Conservation (phyloP, 2,113 vertebrate genomes). For the Thomomys bottae region DNA sequence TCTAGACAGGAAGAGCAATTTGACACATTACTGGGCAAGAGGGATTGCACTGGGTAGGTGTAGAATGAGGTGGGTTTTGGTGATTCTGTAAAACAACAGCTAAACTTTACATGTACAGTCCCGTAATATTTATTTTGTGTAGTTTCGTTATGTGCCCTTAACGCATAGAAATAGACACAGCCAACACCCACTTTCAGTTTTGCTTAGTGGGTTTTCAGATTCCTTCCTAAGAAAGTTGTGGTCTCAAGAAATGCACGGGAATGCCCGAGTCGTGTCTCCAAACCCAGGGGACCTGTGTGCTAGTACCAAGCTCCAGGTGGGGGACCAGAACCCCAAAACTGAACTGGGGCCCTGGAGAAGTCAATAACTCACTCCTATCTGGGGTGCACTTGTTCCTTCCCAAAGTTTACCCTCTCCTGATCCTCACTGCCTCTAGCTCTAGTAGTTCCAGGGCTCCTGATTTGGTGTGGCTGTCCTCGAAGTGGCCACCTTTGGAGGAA, state of each 20-base stretch:
- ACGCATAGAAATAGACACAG: background rate
- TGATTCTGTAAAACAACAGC: conserved; percentile 4
- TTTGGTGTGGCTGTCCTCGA: background rate
- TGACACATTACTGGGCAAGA: background rate
- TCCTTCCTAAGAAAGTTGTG: background rate
- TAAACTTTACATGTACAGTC: background rate
- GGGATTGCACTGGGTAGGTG: background rate
- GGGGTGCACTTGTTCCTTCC: background rate
- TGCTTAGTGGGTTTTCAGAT: conserved; percentile 34
- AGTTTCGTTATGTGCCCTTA: conserved; percentile 24
- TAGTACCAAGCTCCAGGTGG: background rate
- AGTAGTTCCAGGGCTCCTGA: background rate
- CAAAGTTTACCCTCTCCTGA: background rate
- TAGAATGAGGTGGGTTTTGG: background rate
- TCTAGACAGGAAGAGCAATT: background rate
- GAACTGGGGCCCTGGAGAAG: background rate
- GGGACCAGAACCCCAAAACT: background rate
- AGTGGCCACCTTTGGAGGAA: background rate
- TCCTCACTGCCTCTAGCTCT: background rate
- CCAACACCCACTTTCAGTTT: background rate
- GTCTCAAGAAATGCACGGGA: too few species aligned
- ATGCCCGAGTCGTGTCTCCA: background rate
- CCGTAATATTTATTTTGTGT: background rate
- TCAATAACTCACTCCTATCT: background rate
- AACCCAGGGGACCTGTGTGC: background rate